Evolutionary conservation across 2,888 invertebrate genomes (phyloP).

Genomic region (Volucella zonaria): DNA sequence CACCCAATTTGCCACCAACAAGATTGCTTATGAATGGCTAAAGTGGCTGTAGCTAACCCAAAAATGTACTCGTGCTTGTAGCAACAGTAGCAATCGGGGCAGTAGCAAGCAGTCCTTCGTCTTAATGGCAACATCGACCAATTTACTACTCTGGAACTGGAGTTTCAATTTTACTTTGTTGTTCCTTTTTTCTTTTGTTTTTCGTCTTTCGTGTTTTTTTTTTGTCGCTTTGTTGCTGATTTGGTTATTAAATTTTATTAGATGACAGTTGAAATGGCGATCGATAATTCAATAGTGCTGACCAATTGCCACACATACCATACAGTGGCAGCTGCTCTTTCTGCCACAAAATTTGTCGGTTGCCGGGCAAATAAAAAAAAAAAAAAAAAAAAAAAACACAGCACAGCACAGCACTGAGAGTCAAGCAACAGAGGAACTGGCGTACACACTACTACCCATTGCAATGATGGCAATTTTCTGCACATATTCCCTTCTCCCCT

Average conservation of each 20-base stretch:
- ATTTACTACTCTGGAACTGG: neutral
- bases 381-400: conserved; percentile 1
- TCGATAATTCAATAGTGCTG: conserved; percentile 66
- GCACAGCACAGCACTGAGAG: too few relatives aligned
- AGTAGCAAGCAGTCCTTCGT: conserved; percentile 28
- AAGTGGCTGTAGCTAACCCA: conserved; percentile 44
- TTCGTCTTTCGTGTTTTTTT: neutral
- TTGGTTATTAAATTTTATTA: conserved; percentile 69
- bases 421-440: too few relatives aligned
- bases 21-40: conserved; percentile 58
- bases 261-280: conserved; percentile 63
- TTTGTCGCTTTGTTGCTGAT: conserved; percentile 33
- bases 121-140: conserved; percentile 27
- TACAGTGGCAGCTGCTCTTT: neutral
- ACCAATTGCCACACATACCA: conserved; percentile 48
- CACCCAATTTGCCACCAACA: conserved; percentile 19
- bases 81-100: conserved; percentile 36
- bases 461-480: conserved; percentile 65
- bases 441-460: neutral
- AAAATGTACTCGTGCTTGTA: conserved; percentile 6
- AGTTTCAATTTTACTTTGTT: conserved; percentile 15
- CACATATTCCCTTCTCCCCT: conserved; percentile 29
- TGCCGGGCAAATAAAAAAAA: too few relatives aligned
- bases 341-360: neutral
- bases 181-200: neutral